Percentiles rank a stretch among this genome's conserved stretches.
phyloP scores from a whole-genome alignment of 2,113 vertebrate species.

The Athene noctua region DNA sequence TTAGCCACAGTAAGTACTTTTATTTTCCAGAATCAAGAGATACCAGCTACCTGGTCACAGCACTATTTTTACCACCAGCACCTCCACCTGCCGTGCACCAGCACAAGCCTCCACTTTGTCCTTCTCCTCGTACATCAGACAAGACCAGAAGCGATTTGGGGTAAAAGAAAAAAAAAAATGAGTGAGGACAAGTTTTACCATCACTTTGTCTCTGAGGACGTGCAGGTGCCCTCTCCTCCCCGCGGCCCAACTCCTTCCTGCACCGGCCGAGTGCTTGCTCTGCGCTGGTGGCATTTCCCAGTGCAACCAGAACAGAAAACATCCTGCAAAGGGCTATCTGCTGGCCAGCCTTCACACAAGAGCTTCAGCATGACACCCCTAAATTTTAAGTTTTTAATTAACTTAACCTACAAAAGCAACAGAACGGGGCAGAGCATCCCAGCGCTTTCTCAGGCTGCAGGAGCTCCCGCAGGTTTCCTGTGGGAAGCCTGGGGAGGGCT shows the following conservation, averaged over 20 bases:
- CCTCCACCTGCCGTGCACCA: neutral
- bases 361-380: rapidly evolving
- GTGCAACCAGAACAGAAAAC: rapidly evolving
- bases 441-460: rapidly evolving
- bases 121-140: neutral
- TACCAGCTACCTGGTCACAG: rapidly evolving
- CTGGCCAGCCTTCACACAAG: rapidly evolving
- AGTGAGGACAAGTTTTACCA: neutral
- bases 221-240: neutral
- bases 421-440: neutral
- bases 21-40: neutral
- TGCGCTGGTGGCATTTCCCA: rapidly evolving
- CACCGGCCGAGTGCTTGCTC: neutral
- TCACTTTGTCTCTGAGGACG: rapidly evolving
- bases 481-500: neutral
- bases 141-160: neutral
- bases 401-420: neutral
- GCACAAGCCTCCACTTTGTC: neutral
- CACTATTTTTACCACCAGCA: neutral
- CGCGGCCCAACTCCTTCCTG: rapidly evolving
- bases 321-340: neutral
- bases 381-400: neutral
- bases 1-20: neutral
- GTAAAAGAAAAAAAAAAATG: neutral
- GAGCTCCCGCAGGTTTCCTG: neutral